Percentiles rank a stretch among this genome's conserved stretches.
Conservation (phyloP, 1,140 invertebrate species). For the Formica selysi region DNA sequence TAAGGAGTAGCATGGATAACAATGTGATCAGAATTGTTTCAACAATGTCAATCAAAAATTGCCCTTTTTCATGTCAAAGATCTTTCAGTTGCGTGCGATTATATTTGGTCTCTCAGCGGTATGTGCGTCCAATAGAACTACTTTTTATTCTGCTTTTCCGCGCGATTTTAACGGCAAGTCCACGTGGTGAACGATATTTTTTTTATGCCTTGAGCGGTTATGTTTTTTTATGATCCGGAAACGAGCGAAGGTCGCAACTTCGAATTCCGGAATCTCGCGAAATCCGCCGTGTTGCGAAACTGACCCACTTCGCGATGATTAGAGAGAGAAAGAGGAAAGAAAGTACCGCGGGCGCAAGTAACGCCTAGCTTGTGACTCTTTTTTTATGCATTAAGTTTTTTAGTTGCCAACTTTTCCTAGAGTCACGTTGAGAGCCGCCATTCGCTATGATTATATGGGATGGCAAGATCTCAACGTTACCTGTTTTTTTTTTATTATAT, state of each 20-base stretch:
- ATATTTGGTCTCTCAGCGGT: neutral
- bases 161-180: slow-evolving; percentile 31
- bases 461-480: neutral
- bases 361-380: neutral
- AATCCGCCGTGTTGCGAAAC: neutral
- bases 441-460: neutral
- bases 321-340: neutral
- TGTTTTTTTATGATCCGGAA: slow-evolving; percentile 30
- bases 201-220: slow-evolving; percentile 31
- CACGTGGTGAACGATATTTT: slow-evolving; percentile 43
- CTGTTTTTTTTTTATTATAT: neutral
- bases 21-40: no score
- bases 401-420: slow-evolving; percentile 33
- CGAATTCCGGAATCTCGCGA: slow-evolving; percentile 23
- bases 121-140: neutral
- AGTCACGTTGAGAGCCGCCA: neutral
- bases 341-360: neutral
- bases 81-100: no score
- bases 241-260: slow-evolving; percentile 33
- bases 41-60: no score
- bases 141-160: neutral
- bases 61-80: no score
- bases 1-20: no score
- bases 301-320: slow-evolving; percentile 26
- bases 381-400: slow-evolving; percentile 28